Evolutionary conservation across 1,140 invertebrate species (phyloP).

Genomic region (Mercenaria mercenaria): DNA sequence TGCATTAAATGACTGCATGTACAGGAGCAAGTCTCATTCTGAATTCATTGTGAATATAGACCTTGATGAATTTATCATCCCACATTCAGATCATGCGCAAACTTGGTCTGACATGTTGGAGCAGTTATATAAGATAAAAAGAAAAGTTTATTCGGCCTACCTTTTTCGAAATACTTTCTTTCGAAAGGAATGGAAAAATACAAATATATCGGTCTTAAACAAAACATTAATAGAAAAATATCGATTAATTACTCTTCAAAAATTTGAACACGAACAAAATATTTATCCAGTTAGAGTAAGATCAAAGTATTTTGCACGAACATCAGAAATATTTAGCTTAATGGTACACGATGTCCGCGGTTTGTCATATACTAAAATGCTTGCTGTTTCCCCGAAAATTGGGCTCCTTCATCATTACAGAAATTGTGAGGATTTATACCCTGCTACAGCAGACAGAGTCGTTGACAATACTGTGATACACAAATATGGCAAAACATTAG

Average conservation of each 20-base stretch:
- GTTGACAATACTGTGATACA: not conserved
- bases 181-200: constrained; percentile 33
- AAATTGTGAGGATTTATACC: constrained; percentile 8
- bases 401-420: constrained; percentile 58
- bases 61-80: constrained; percentile 58
- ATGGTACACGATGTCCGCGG: constrained; percentile 27
- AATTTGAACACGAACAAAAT: constrained; percentile 7
- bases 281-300: not conserved
- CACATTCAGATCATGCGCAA: not conserved
- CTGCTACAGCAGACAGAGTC: not conserved
- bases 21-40: constrained; percentile 17
- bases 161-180: constrained; percentile 46
- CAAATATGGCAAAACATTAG: not conserved
- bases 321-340: not conserved
- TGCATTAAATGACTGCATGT: constrained; percentile 42
- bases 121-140: not conserved
- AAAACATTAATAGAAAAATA: constrained; percentile 19
- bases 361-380: not conserved
- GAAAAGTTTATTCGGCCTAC: not conserved
- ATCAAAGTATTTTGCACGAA: constrained; percentile 45
- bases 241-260: constrained; percentile 37
- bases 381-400: not conserved
- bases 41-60: constrained; percentile 55
- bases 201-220: not conserved
- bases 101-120: constrained; percentile 35